phyloP scores from a whole-genome alignment of 2,797 vertebrate species.

The Aselliscus stoliczkanus region DNA sequence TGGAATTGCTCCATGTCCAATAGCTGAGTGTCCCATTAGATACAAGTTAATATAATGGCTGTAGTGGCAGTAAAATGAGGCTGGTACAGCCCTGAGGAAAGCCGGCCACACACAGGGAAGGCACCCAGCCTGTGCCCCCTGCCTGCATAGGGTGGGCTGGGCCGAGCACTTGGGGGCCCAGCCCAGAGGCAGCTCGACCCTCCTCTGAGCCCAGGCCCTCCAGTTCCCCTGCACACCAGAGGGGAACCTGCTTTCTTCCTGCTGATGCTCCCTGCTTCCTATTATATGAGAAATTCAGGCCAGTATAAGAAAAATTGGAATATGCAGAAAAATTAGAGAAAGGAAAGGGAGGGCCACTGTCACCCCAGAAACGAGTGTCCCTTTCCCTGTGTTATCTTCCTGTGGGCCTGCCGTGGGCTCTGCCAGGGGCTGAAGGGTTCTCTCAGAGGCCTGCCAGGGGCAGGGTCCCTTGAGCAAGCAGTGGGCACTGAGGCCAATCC shows the following conservation, averaged over 20 bases:
- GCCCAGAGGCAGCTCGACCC: too few relatives aligned
- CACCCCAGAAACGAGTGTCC: neutral
- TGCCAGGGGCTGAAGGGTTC: rapidly evolving
- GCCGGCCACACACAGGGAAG: neutral
- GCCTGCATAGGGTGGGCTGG: neutral
- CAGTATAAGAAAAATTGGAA: neutral
- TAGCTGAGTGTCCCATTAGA: constrained; percentile 65
- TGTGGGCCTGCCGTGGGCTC: neutral
- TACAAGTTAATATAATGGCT: constrained; percentile 65
- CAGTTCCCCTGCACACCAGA: rapidly evolving
- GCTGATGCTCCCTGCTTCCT: neutral
- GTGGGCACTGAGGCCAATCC: neutral
- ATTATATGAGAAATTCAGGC: neutral
- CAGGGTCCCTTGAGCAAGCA: rapidly evolving
- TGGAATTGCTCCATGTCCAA: constrained; percentile 70
- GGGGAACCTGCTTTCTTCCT: neutral
- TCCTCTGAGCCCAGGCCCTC: neutral
- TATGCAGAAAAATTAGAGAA: neutral
- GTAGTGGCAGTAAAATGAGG: constrained; percentile 35
- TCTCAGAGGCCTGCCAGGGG: neutral
- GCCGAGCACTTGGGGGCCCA: neutral
- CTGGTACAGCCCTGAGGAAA: neutral
- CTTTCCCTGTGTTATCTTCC: rapidly evolving
- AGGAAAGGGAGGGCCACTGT: neutral
- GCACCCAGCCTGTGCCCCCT: neutral